Conservation (phyloP, 2,113 vertebrate genomes). For the Spea bombifrons region DNA sequence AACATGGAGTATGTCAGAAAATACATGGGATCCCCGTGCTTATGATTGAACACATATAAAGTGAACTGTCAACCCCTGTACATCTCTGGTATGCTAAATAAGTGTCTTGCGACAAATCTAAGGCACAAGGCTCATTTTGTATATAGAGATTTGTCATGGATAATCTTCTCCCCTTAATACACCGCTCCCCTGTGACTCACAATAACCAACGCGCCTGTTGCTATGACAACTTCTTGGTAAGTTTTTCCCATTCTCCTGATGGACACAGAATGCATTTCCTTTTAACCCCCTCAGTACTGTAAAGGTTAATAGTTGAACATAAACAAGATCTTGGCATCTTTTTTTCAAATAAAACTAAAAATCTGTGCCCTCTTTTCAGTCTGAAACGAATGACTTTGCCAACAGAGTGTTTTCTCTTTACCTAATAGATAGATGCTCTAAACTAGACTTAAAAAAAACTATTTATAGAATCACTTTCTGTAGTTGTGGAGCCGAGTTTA, state of each 20-base stretch:
- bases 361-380: too few species aligned
- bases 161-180: conserved; percentile 45
- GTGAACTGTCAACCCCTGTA: not conserved
- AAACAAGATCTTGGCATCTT: too few species aligned
- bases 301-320: too few species aligned
- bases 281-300: conserved; percentile 32
- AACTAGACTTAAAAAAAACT: too few species aligned
- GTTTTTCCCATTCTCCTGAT: conserved; percentile 26
- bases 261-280: conserved; percentile 23
- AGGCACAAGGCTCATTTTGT: conserved; percentile 15
- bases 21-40: not conserved
- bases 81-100: not conserved
- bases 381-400: too few species aligned
- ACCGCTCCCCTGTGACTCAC: conserved; percentile 43
- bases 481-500: too few species aligned
- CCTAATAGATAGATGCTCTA: too few species aligned
- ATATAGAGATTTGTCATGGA: conserved; percentile 42
- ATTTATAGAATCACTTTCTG: too few species aligned
- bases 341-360: too few species aligned
- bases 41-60: too few species aligned
- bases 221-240: conserved; percentile 38
- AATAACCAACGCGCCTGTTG: conserved; percentile 38
- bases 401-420: too few species aligned
- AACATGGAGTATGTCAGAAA: not conserved
- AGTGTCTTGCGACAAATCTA: conserved; percentile 18